These are phyloP conservation scores for Pterocles orientalis DNA, from an alignment of 2,113 vertebrate genomes.

Conservation along the genomic window DNA sequence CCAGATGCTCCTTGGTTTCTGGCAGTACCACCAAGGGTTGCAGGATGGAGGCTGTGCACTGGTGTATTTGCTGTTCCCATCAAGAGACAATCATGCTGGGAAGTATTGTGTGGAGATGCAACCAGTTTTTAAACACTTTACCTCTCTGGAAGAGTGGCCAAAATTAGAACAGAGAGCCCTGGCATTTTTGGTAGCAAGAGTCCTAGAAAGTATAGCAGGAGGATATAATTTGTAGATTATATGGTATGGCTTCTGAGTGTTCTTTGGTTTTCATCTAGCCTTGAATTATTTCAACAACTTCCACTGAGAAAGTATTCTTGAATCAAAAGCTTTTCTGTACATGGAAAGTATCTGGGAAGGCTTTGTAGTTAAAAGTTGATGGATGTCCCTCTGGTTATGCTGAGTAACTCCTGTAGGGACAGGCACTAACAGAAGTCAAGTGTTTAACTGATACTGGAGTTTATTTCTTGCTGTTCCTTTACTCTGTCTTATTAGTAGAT, in stretches of 20 bases:
- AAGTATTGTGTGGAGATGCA: not conserved
- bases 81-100: fast-evolving
- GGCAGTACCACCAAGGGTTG: not conserved
- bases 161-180: not conserved
- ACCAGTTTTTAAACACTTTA: not conserved
- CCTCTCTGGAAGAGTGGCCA: not conserved
- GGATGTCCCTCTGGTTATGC: not conserved
- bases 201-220: not conserved
- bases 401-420: not conserved
- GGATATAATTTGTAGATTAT: not conserved
- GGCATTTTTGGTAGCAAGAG: not conserved
- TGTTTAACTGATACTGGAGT: not conserved
- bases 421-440: not conserved
- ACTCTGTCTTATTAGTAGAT: not conserved
- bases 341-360: not conserved
- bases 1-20: not conserved
- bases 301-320: not conserved
- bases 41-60: not conserved
- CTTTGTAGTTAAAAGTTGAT: not conserved
- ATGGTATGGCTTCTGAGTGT: not conserved
- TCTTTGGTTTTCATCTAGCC: not conserved
- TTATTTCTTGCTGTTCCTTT: not conserved
- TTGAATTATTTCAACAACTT: not conserved
- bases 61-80: not conserved
- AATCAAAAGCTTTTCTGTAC: not conserved